Evolutionary conservation across 1,140 invertebrate genomes (phyloP), one percentile per base, ranked within the genome.

Genomic region (Brachionus sp.): DNA sequence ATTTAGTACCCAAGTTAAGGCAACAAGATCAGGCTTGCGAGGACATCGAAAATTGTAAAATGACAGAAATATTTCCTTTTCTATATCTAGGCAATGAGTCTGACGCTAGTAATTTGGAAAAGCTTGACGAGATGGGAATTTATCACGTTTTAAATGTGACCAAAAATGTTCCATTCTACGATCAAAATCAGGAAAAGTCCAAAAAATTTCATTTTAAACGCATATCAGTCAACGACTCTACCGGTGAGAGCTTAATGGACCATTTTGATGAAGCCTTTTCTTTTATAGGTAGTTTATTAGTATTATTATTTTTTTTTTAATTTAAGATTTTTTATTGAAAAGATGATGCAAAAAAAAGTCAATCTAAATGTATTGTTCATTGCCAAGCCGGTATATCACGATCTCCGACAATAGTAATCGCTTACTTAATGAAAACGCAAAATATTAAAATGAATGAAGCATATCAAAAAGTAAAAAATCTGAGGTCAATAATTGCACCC

Each of bases 321-420:
- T n/a, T 68, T 9, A 42, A 4, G n/a, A n/a, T n/a, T 39, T 37
- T 37, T 77, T 50, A 25, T 37, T 19, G 7, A 13, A 7, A 13
- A 78, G 75, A 78, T n/a, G 75, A 78, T 9, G 75, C 75, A 33
- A 53, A 50, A 33, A 78, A 50, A 46, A 46, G 53, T 23, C 13
- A 62, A n/a, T 86, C 86, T 23, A 86, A 85, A 84, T 85, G 87
- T n/a, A 84, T 88, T 16, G 86, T 88, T 33, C 88, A 88, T 75
- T 88, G 88, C 84, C 87, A 88, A 70, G 87, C 87, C 13, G 88
- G 88, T 1, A 84, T 88, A 7, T 87, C 86, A 12, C 77, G 88
- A 25, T 86, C 87, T n/a, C 85, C 88, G 9, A 84, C 88, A 2
- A 85, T 88, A 78, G 85, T 85, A 5, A 87, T 88, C 33, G 87